Evolutionary conservation across 2,113 vertebrate species (phyloP), one percentile per base, ranked within the genome.

Genomic region (Phylloscopus trochiloides): DNA sequence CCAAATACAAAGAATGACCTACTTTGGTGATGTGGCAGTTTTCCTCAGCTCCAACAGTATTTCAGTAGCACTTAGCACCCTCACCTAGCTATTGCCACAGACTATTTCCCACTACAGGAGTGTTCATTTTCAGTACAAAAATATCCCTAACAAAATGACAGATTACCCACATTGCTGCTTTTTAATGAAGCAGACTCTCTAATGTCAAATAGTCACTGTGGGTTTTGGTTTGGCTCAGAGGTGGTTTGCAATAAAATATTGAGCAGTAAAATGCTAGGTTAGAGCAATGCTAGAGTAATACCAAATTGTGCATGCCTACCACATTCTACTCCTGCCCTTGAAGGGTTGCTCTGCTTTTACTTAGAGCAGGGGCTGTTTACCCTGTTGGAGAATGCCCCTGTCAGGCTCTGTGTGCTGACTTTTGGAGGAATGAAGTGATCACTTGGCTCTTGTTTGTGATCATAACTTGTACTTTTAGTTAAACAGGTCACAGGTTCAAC

Each of bases 121-220:
- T 34, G 55, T 67, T 96, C 92, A 81, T 84, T 94, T 94, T 95
- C 61, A 87, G 76, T 57, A 72, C 58, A 93, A 86, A 97, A 94
- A 91, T 92, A 78, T 51, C 59, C 19, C 61, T 74, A 73, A 77
- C 24, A 74, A 91, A 91, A 83, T 48, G 51, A 67, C 63, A 84
- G 75, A 77, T 95, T 91, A 47, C 57, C 79, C 65, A 59, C 82
- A 84, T 81, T 89, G 81, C 80, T 91, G 48, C 68, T 87, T 92
- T 95, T 92, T 94, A 92, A 92, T 94, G 91, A 88, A 78, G 48
- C 76, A 89, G 91, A 55, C 75, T 91, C 83, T 95, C 67, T 74
- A 67, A 94, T 71, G 40, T 84, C 48, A 95, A 95, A 92, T 73
- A 88, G 78, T 74, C 72, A 81, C 83, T 40, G 68, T 91, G 91